Base-by-base conservation (phyloP, 2,888 invertebrate species). In the Chalcosyrphus nemorum region DNA sequence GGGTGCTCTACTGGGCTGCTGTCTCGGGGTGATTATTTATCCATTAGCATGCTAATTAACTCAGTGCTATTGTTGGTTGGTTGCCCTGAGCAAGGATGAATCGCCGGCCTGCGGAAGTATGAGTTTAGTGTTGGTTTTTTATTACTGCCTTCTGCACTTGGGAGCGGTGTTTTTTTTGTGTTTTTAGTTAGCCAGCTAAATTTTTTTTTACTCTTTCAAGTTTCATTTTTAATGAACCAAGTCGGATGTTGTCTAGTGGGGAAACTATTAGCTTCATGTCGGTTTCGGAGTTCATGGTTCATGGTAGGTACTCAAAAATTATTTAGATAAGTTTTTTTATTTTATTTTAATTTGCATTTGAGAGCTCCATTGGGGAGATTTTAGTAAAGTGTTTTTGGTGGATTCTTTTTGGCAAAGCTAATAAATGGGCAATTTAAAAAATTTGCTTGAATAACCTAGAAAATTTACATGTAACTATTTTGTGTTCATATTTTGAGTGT, bases 41-140 rank as follows among this genome's bases (percentile, higher is more conserved):
- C 80, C 84, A 84, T 80, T 75, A 80, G 84, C 74, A 80, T 80
- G 75, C 59, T 80, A 75, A 84, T 75, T 84, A 80, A 68, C 63
- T 61, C 15, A 43, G 68, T n/a, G n/a, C 61, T 52, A 74, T 82
- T 78, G 68, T n/a, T 74, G 78, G 61, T 59, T 70, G 50, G 43
- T 47, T 65, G 56, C n/a, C 50, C 21, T 41, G 56, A n/a, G 68
- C 32, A 41, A 45, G 35, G 13, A 41, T 45, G 38, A 15, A 66
- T 52, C 15, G 32, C 54, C 41, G 54, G 52, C 29, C 47, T 9
- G 13, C 4, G 24, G 35, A 68, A 56, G 41, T 45, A 54, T 54
- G 38, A 35, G 57, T 27, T 43, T 54, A 63, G 21, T 50, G 21
- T 38, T 27, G 43, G 54, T 24, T 54, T 63, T 45, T 13, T 17